Conservation (phyloP, 1,140 invertebrate species). For the Hyles vespertilio region DNA sequence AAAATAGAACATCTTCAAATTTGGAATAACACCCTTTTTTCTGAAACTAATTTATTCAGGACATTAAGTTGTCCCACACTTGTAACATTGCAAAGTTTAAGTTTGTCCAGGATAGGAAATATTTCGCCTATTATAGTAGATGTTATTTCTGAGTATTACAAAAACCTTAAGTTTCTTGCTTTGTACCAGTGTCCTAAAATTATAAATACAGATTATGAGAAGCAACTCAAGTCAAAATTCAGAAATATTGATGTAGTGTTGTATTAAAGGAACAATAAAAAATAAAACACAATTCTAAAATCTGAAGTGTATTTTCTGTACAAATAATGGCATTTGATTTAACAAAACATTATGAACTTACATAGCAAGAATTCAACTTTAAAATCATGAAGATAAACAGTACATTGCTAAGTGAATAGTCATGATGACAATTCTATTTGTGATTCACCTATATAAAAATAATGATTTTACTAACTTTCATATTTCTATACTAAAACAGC, state of each 20-base stretch:
- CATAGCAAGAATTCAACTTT: too few species aligned
- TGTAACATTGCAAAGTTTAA: conserved; percentile 52
- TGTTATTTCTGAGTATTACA: conserved; percentile 64
- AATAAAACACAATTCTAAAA: conserved; percentile 2
- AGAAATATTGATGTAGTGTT: conserved; percentile 64
- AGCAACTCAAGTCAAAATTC: conserved; percentile 65
- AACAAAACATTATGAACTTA: neutral
- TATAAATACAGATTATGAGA: conserved; percentile 63
- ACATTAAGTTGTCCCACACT: conserved; percentile 46
- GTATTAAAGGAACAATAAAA: conserved; percentile 23
- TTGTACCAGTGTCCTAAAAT: conserved; percentile 66
- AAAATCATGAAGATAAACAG: too few species aligned
- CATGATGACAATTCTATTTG: too few species aligned
- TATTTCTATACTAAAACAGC: neutral
- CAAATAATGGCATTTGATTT: conserved; percentile 44
- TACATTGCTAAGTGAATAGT: too few species aligned
- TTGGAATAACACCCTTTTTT: conserved; percentile 68
- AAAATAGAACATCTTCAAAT: conserved; percentile 56
- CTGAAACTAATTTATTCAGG: conserved; percentile 44
- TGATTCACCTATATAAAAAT: too few species aligned
- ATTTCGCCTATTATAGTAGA: conserved; percentile 55
- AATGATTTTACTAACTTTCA: too few species aligned
- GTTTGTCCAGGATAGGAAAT: conserved; percentile 63
- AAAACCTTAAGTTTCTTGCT: conserved; percentile 61
- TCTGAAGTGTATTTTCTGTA: conserved; percentile 36